Base-by-base conservation (phyloP, 2,113 vertebrate species). In the Carollia perspicillata region DNA sequence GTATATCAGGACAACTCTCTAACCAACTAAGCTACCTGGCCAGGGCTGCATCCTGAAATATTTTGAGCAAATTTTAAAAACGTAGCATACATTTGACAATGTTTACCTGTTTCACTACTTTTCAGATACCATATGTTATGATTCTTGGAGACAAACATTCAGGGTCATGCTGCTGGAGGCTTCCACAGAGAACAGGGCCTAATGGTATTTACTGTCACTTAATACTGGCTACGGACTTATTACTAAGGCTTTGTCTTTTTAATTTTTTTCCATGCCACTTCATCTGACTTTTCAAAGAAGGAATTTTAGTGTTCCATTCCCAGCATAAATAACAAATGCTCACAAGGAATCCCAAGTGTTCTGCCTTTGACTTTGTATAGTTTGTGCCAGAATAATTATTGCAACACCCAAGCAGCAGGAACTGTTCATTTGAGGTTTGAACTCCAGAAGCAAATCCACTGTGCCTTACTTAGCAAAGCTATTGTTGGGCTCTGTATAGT, bases 181-280 rank as follows among this genome's bases (percentile, higher is more conserved):
- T 94, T 87, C 84, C 92, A 85, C 42, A 42, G 42, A 42, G 42
- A 88, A 92, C 30, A 51, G 53, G 42, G 9, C 60, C 30, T 78
- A 18, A 63, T 55, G 18, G 51, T 87, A 58, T 88, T 95, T 95
- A 83, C 30, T 97, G 53, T 88, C 93, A 42, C 53, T 92, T 95
- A 74, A 85, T 92, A 78, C 63, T 71, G 26, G 30, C 49, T 60
- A 53, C 47, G 77, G 74, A 96, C 75, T 89, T 85, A 49, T 93
- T 86, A 58, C 63, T 35, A 53, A 84, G 60, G 68, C 49, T 93
- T 87, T 95, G 35, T 95, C 51, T 86, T 89, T 93, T 86, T 79
- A 37, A 44, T 75, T 96, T 96, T 96, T 95, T 95, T 84, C 42
- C 35, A 44, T 81, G 18, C 58, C 77, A 93, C 60, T 95, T 92